phyloP scores from a whole-genome alignment of 2,888 invertebrate genomes.

The Criorhina ranunculi region DNA sequence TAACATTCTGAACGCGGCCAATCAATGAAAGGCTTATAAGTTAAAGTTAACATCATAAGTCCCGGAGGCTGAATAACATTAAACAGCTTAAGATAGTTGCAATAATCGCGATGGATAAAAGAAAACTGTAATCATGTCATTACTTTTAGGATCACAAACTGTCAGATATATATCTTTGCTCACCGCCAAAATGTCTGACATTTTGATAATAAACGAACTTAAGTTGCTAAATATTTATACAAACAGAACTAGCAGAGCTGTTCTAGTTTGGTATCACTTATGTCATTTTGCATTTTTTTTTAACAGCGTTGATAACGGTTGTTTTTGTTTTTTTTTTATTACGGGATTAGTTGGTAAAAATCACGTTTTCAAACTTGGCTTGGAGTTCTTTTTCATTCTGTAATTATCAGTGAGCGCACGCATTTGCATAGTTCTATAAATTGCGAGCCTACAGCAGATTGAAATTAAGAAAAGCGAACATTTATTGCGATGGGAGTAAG shows the following conservation, averaged over 20 bases:
- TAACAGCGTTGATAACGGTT: slow-evolving; percentile 4
- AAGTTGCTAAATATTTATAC: not conserved
- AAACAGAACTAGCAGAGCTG: too few species aligned
- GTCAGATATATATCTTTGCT: too few species aligned
- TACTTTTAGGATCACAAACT: too few species aligned
- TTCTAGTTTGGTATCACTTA: slow-evolving; percentile 42
- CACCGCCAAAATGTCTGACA: too few species aligned
- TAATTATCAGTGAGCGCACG: not conserved
- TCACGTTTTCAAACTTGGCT: not conserved
- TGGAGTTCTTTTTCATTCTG: not conserved
- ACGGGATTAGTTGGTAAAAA: not conserved
- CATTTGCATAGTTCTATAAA: not conserved
- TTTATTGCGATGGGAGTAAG: slow-evolving; percentile 38
- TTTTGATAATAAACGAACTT: too few species aligned
- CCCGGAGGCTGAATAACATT: too few species aligned
- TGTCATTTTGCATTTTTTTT: slow-evolving; percentile 37
- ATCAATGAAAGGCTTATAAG: too few species aligned
- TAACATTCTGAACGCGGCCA: too few species aligned
- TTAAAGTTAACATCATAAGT: too few species aligned
- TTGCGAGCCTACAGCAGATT: not conserved
- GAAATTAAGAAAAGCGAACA: not conserved
- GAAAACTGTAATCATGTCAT: too few species aligned
- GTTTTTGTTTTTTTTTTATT: not conserved
- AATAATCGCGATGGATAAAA: too few species aligned
- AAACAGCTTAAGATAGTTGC: too few species aligned